Conservation (phyloP, 35 echinoderm and acorn worm genomes). For the Lytechinus pictus region DNA sequence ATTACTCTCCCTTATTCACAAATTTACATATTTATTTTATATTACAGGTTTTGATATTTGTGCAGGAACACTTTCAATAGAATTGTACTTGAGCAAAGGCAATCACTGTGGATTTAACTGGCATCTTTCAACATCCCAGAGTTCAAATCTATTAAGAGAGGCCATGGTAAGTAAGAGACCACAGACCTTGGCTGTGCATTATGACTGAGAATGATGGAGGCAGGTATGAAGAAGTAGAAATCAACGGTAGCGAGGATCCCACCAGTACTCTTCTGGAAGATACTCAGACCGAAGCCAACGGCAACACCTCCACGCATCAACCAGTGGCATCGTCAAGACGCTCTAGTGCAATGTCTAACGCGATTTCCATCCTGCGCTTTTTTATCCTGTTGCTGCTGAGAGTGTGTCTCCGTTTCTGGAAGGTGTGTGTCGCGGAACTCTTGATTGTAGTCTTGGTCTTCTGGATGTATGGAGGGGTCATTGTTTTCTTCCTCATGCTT, state of each 20-base stretch:
- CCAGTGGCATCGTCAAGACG: neutral
- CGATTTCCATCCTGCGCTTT: neutral
- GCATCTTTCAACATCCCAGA: neutral
- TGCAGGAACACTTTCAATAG: too few relatives aligned
- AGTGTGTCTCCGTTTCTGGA: conserved; percentile 44
- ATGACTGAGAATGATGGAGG: neutral
- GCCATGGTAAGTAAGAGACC: neutral
- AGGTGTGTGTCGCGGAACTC: conserved; percentile 42
- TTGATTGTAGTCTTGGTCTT: conserved; percentile 53
- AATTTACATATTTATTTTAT: neutral
- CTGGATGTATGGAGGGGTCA: conserved; percentile 40
- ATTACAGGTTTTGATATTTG: neutral
- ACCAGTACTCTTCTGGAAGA: neutral
- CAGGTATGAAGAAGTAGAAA: conserved; percentile 21
- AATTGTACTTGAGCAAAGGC: neutral
- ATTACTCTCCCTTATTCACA: too few relatives aligned
- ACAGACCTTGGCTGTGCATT: neutral
- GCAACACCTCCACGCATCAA: neutral
- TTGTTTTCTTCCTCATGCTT: conserved; percentile 46
- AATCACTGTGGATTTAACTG: neutral
- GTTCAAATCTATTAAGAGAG: neutral
- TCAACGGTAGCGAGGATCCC: conserved; percentile 9
- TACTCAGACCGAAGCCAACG: neutral
- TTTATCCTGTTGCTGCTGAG: neutral
- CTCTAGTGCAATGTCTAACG: neutral